Base-by-base conservation (phyloP, 1,140 invertebrate genomes). In the Pogonognathellus flavescens region DNA sequence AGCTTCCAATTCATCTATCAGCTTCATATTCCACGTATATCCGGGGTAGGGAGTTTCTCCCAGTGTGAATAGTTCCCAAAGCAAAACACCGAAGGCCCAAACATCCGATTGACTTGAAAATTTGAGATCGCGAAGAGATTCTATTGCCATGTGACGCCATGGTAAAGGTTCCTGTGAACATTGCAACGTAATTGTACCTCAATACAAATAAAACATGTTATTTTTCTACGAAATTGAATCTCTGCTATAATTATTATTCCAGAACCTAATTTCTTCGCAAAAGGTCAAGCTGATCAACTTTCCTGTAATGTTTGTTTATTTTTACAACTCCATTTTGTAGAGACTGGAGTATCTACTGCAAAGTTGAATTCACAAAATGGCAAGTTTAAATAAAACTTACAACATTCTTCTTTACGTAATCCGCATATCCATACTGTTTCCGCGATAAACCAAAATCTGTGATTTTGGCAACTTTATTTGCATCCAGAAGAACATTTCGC, bases 31-130 rank as follows among this genome's bases (percentile, higher is more conserved):
- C 83, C 83, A 84, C 52, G 82, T 10, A 13, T 25, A 8, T 49
- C 95, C 95, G 0, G 95, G 95, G 92, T 98, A 99, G 0, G 97
- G 97, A 0, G 95, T 96, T 89, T 94, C 93, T 0, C 96, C 96
- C n/a, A 97, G 92, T 0, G 96, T 95, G 89, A 98, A 99, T 84
- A 98, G 93, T 91, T 99, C 97, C 97, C 97, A 99, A 0, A 99
- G 89, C 3, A 97, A 95, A 72, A 99, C 95, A 13, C 96, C 97
- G 91, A 94, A 99, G 0, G 96, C 95, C 97, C 97, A 86, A 20
- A 86, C 72, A 18, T 86, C 85, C n/a, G 52, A 49, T 25, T 83
- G 53, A 9, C 53, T 59, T 0, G 85, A 86, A 10, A 86, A 86
- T 9, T 31, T 18, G 13, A 86, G 18, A 41, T 55, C 41, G 10